Conservation (phyloP, 2,797 vertebrate genomes). For the Saxicola maurus region DNA sequence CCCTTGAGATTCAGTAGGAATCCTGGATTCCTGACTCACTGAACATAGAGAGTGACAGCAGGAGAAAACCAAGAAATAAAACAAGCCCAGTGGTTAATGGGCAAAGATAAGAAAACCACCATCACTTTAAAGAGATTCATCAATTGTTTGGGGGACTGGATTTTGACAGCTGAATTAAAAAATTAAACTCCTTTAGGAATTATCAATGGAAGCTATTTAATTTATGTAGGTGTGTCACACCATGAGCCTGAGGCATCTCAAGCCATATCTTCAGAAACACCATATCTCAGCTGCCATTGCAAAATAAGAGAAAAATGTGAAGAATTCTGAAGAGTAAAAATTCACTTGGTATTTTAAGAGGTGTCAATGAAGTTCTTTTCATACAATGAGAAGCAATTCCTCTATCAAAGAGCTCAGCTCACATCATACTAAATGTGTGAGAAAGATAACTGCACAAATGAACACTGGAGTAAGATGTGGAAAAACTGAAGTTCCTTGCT, state of each 20-base stretch:
- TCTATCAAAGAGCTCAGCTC: not conserved
- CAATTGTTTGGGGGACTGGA: not conserved
- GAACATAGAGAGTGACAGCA: not conserved
- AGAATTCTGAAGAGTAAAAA: not conserved
- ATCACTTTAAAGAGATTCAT: not conserved
- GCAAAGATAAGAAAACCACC: not conserved
- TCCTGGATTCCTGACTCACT: not conserved
- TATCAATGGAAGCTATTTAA: not conserved
- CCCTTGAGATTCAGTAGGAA: not conserved
- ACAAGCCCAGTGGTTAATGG: not conserved
- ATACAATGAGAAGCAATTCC: not conserved
- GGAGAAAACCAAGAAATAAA: not conserved
- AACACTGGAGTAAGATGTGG: not conserved
- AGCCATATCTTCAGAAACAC: not conserved
- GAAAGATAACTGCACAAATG: not conserved
- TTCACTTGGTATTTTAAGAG: not conserved
- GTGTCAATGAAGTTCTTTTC: not conserved
- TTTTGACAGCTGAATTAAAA: conserved; percentile 1
- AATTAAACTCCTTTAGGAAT: not conserved
- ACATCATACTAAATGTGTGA: not conserved
- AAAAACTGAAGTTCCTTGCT: not conserved
- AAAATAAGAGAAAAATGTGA: not conserved
- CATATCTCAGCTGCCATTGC: not conserved
- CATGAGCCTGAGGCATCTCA: not conserved
- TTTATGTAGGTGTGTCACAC: not conserved